Conservation (phyloP, 2,113 vertebrate genomes). For the Ceuthmochares aereus region DNA sequence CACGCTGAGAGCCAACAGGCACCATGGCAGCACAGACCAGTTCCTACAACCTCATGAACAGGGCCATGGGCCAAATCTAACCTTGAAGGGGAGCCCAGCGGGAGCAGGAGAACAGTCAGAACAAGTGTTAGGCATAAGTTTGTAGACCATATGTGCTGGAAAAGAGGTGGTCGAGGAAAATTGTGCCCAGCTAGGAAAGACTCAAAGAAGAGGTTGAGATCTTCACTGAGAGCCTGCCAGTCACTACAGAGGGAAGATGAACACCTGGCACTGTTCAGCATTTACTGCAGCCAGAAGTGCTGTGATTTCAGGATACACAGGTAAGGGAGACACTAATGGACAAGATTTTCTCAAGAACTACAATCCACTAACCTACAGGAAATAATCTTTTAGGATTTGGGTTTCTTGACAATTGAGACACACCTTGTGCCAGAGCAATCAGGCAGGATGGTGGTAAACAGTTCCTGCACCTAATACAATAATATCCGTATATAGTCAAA, state of each 20-base stretch:
- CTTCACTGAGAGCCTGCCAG: not conserved
- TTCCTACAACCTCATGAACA: not conserved
- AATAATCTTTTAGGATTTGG: not conserved
- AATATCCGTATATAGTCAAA: not conserved
- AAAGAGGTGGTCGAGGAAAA: not conserved
- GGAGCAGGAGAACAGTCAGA: not conserved
- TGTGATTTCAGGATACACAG: not conserved
- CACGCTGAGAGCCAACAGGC: not conserved
- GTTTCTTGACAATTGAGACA: not conserved
- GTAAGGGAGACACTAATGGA: not conserved
- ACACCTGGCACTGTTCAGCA: not conserved
- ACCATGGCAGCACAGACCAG: not conserved
- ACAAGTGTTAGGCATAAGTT: not conserved
- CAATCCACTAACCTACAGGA: not conserved
- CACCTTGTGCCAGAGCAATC: not conserved
- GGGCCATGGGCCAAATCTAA: not conserved
- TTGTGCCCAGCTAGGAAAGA: not conserved
- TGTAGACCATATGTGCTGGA: not conserved
- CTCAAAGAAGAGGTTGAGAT: not conserved
- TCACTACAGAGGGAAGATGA: not conserved
- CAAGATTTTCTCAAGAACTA: not conserved
- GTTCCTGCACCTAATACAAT: not conserved
- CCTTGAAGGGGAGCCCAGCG: not conserved
- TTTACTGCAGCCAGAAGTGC: fast-evolving
- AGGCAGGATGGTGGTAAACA: not conserved